These are phyloP conservation scores for Arnoldichthys spilopterus DNA, from an alignment of 2,797 vertebrate genomes.

Conservation along the genomic window DNA sequence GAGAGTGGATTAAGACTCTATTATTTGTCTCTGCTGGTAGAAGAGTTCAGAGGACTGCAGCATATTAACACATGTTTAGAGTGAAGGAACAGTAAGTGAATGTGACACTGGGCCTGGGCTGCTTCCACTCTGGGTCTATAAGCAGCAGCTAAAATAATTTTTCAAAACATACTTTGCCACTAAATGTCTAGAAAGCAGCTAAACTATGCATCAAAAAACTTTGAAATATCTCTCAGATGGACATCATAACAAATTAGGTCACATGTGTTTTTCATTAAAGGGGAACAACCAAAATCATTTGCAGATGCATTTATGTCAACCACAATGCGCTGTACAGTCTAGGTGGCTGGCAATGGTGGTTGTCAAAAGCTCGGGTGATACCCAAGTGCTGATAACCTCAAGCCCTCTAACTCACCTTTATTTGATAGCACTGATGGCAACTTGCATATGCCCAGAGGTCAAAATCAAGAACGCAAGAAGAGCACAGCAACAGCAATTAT, in stretches of 20 bases:
- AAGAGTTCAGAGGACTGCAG: no score
- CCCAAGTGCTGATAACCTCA: not conserved
- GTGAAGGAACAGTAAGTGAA: no score
- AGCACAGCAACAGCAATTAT: constrained; percentile 28
- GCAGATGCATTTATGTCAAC: not conserved
- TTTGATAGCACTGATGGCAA: not conserved
- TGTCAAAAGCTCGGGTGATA: not conserved
- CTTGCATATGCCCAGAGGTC: not conserved
- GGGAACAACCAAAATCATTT: not conserved
- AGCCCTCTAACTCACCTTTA: not conserved
- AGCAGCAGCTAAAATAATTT: not conserved
- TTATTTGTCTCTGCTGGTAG: no score
- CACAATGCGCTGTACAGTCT: not conserved
- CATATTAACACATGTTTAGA: no score
- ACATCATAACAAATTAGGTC: not conserved
- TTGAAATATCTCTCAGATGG: not conserved
- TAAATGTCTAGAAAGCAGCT: not conserved
- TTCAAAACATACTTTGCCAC: not conserved
- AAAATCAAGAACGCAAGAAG: not conserved
- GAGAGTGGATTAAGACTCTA: no score
- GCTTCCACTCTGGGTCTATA: not conserved
- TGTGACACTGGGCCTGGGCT: not conserved
- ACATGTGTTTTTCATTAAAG: not conserved
- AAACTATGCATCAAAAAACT: not conserved
- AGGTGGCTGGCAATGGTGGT: not conserved